phyloP scores from a whole-genome alignment of 1,140 invertebrate genomes.

The Spodoptera litura region DNA sequence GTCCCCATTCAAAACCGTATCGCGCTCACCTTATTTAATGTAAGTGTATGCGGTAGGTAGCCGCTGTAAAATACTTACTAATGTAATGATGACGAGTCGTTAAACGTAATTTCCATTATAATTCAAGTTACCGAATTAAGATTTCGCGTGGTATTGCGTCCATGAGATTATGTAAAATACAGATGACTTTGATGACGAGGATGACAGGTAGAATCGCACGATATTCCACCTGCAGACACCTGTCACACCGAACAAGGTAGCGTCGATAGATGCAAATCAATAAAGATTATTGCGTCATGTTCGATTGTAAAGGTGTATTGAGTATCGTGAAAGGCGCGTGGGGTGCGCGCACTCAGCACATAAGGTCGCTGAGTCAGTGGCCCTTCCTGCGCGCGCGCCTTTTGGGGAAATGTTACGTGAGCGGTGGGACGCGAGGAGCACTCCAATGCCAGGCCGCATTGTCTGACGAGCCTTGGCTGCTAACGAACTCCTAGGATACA shows the following conservation, averaged over 20 bases:
- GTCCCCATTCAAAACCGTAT: background rate
- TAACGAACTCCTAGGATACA: slow-evolving; percentile 43
- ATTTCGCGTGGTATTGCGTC: too few relatives aligned
- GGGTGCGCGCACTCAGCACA: slow-evolving; percentile 53
- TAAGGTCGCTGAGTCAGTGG: slow-evolving; percentile 76
- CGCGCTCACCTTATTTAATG: background rate
- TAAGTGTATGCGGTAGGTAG: background rate
- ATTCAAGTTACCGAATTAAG: background rate
- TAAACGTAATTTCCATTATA: background rate
- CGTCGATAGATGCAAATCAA: slow-evolving; percentile 68
- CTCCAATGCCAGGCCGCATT: slow-evolving; percentile 65
- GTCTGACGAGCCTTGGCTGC: slow-evolving; percentile 57
- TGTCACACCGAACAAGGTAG: slow-evolving; percentile 59
- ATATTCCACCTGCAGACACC: slow-evolving; percentile 12
- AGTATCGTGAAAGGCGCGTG: slow-evolving; percentile 72
- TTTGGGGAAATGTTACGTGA: slow-evolving; percentile 76
- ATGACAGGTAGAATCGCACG: slow-evolving; percentile 28
- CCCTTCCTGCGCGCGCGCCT: slow-evolving; percentile 71
- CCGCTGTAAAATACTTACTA: background rate
- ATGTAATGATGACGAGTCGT: background rate
- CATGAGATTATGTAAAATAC: slow-evolving; percentile 12
- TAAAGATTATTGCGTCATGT: slow-evolving; percentile 69
- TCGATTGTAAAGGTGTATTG: slow-evolving; percentile 61
- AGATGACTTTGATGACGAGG: background rate
- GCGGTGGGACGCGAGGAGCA: slow-evolving; percentile 66